Evolutionary conservation across 2,888 invertebrate genomes (phyloP).

Genomic region (Scaptomyza caliginosa): DNA sequence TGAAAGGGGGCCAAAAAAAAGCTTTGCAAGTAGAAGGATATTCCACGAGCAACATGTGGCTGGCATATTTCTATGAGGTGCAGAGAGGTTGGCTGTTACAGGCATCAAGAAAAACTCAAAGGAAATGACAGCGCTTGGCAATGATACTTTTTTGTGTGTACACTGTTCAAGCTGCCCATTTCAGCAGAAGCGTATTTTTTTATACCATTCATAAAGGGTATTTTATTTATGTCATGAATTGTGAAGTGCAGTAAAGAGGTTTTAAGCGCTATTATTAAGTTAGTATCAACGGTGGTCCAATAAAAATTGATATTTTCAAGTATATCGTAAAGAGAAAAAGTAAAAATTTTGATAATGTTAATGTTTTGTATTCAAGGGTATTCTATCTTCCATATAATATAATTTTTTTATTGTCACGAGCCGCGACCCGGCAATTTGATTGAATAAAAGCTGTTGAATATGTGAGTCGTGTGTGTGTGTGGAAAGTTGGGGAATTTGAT

Average conservation of each 20-base stretch:
- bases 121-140: slow-evolving; percentile 25
- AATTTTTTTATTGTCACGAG: slow-evolving; percentile 45
- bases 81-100: neutral
- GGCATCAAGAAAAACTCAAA: slow-evolving; percentile 17
- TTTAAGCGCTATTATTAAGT: too few relatives aligned
- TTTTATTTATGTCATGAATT: too few relatives aligned
- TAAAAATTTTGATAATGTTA: neutral
- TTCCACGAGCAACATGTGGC: slow-evolving; percentile 46
- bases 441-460: slow-evolving; percentile 39
- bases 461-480: neutral
- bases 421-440: slow-evolving; percentile 38
- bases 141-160: slow-evolving; percentile 20
- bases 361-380: neutral
- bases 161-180: neutral
- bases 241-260: too few relatives aligned
- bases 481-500: neutral
- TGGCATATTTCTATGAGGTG: neutral
- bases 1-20: slow-evolving; percentile 4
- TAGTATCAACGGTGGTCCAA: too few relatives aligned
- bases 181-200: neutral
- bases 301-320: too few relatives aligned
- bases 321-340: neutral
- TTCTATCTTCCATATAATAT: neutral
- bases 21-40: slow-evolving; percentile 8
- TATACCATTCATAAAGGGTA: neutral